phyloP scores from a whole-genome alignment of 1,140 invertebrate genomes.

The Macrobrachium nipponense region DNA sequence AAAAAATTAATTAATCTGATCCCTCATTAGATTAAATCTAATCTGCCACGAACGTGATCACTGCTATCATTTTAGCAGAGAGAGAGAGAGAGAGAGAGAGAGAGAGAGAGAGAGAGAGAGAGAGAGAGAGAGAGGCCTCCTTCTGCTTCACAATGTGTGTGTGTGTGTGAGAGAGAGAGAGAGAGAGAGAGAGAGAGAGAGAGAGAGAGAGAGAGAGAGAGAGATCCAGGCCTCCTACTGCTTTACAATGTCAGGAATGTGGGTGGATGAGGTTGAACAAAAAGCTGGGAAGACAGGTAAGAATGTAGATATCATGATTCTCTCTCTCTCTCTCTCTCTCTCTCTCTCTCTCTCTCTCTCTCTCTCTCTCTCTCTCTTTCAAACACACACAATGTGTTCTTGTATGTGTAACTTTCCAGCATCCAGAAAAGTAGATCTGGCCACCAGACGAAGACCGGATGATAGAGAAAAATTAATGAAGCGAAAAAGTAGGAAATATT shows the following conservation, averaged over 20 bases:
- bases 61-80: not conserved
- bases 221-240: not conserved
- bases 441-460: not conserved
- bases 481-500: not conserved
- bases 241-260: too few species aligned
- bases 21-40: not conserved
- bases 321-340: constrained; percentile 21
- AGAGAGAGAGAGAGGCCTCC: not conserved
- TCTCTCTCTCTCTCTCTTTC: not conserved
- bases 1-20: too few species aligned
- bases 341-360: constrained; percentile 8
- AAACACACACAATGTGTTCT: too few species aligned
- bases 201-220: constrained; percentile 24
- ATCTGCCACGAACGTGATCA: not conserved
- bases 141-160: too few species aligned
- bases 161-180: not conserved
- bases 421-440: not conserved
- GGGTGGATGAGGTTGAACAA: too few species aligned
- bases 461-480: constrained; percentile 10
- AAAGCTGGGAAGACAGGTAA: not conserved
- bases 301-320: not conserved
- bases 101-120: constrained; percentile 27
- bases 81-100: constrained; percentile 22
- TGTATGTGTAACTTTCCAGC: too few species aligned
- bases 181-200: constrained; percentile 26